phyloP scores from a whole-genome alignment of 2,797 vertebrate species.

The Pangasius mekongensis region DNA sequence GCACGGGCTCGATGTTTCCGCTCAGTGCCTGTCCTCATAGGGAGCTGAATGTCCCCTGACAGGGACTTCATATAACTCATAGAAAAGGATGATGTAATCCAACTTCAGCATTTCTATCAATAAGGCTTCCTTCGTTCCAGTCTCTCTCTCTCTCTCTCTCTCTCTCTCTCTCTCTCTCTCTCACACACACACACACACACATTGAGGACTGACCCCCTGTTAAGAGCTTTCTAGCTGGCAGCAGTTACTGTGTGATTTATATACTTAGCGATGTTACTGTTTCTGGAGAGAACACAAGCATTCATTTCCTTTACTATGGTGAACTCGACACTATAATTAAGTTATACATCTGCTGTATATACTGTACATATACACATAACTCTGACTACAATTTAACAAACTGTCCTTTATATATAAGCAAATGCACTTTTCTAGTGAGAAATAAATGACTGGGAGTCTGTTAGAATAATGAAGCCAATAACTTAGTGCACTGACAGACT shows the following conservation, averaged over 20 bases:
- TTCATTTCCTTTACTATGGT: constrained; percentile 29
- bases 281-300: constrained; percentile 56
- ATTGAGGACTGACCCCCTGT: constrained; percentile 59
- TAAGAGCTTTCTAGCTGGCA: constrained; percentile 60
- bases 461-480: constrained; percentile 37
- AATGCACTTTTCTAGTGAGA: constrained; percentile 6
- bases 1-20: constrained; percentile 28
- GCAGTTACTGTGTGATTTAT: constrained; percentile 57
- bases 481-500: constrained; percentile 16
- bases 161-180: background rate
- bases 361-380: background rate
- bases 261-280: constrained; percentile 69
- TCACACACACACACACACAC: background rate
- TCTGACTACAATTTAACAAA: constrained; percentile 15
- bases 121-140: constrained; percentile 16
- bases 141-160: constrained; percentile 5
- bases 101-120: constrained; percentile 28
- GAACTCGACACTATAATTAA: constrained; percentile 30
- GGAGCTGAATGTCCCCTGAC: constrained; percentile 32
- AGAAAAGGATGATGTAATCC: constrained; percentile 39
- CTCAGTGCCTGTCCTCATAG: constrained; percentile 23
- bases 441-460: constrained; percentile 15
- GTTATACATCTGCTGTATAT: constrained; percentile 20
- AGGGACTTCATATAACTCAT: constrained; percentile 52
- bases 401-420: constrained; percentile 7